Base-by-base conservation (phyloP, 2,797 vertebrate genomes). In the Apogon talboti region DNA sequence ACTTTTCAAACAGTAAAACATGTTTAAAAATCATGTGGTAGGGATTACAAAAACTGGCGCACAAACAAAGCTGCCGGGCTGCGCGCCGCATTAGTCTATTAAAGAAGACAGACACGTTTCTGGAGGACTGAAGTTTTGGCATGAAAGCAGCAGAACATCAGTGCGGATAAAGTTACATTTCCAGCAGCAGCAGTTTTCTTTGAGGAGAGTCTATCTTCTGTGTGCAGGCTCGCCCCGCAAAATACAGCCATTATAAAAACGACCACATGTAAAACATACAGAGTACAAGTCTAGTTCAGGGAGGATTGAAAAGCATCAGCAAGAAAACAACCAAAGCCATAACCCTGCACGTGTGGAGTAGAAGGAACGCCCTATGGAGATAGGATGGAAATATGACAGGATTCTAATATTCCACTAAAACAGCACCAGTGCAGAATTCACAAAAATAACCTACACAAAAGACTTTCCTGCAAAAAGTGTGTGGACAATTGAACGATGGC, bases 1-100 rank as follows among this genome's bases (percentile, higher is more conserved):
- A 15, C 12, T 66, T 19, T 11, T 28, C 38, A 75, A 79, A 71
- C 60, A 50, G 16, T 33, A 2, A 45, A 60, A 49, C 3, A 9
- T 49, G 54, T 58, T 76, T 64, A 10, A 48, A 33, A 73, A 57
- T 28, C 44, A 45, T 57, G 37, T 46, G 21, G 60, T 35, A 9
- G 18, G 24, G 53, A 58, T 55, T 52, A 62, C 15, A 51, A 47
- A 44, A 50, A 13, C 40, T 66, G 49, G 52, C 49, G 38, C 0
- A 21, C 21, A 63, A 15, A 66, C 4, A 40, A 54, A 48, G 15
- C 21, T 0, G 18, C 30, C 7, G 14, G 35, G 2, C 30, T 47
- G 3, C 0, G 41, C 33, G 33, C 9, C 1, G 4, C 28, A 24
- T 42, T 24, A 19, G n/a, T 33, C 13, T 11, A 11, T 38, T 12